Evolutionary conservation across 2,888 invertebrate genomes (phyloP).

Genomic region (Tachina fera): DNA sequence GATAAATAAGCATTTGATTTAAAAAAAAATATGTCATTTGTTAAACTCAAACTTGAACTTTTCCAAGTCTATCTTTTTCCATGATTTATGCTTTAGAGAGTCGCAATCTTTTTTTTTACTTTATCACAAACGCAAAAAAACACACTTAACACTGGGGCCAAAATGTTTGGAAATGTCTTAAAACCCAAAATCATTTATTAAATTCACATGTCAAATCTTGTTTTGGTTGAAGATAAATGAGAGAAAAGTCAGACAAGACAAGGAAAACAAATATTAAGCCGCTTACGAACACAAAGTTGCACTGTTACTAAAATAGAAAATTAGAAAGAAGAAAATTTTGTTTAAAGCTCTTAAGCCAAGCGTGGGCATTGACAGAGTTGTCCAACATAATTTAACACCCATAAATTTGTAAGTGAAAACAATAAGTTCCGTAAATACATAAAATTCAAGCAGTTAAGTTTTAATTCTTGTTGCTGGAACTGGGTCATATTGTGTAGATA

Average conservation of each 20-base stretch:
- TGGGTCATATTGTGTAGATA: no score
- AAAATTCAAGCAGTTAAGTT: no score
- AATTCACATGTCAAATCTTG: conserved; percentile 63
- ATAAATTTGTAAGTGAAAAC: no score
- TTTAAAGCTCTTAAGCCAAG: conserved; percentile 44
- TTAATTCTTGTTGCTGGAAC: no score
- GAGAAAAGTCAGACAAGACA: conserved; percentile 32
- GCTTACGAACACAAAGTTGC: conserved; percentile 48
- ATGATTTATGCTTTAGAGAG: neutral
- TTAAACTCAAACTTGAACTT: neutral
- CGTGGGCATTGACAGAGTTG: conserved; percentile 50
- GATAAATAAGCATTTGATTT: no score
- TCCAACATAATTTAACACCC: neutral
- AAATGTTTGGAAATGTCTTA: conserved; percentile 43
- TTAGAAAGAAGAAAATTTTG: conserved; percentile 47
- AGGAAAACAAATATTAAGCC: conserved; percentile 53
- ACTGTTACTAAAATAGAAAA: conserved; percentile 5
- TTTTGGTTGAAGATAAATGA: conserved; percentile 37
- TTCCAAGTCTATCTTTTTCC: neutral
- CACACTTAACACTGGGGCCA: conserved; percentile 55
- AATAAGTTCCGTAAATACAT: no score
- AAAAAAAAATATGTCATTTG: no score
- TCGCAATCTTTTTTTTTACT: neutral
- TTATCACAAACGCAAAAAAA: neutral
- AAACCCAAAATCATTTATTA: conserved; percentile 57